phyloP scores from a whole-genome alignment of 2,113 vertebrate species.

The Parotia lawesii region DNA sequence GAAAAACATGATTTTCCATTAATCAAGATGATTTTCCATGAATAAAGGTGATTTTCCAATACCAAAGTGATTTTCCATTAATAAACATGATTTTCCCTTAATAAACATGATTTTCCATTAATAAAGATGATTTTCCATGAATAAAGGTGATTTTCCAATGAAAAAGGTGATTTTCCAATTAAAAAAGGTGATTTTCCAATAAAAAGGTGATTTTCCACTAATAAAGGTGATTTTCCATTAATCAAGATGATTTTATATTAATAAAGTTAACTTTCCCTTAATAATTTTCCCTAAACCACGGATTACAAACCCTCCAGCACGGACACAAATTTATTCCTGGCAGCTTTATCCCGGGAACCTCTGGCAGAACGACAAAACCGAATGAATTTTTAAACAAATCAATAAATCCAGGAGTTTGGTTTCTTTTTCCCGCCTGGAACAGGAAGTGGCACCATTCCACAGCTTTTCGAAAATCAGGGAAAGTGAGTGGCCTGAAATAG shows the following conservation, averaged over 20 bases:
- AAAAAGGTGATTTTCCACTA: not conserved
- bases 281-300: not conserved
- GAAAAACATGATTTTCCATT: too few relatives aligned
- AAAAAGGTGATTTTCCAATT: not conserved
- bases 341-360: not conserved
- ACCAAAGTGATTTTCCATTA: not conserved
- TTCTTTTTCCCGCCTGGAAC: accelerated
- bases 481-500: not conserved
- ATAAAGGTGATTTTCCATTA: not conserved
- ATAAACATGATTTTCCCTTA: not conserved
- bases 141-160: not conserved
- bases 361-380: not conserved
- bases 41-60: too few relatives aligned
- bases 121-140: not conserved
- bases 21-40: too few relatives aligned
- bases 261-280: not conserved
- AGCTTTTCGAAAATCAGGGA: not conserved
- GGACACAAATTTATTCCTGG: not conserved
- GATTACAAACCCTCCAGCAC: accelerated
- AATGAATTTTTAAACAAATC: not conserved
- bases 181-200: not conserved
- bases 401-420: not conserved
- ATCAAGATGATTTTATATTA: not conserved
- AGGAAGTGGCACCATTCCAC: not conserved
- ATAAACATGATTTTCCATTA: accelerated